Base-by-base conservation (phyloP, 1,140 invertebrate genomes). In the Trichonephila clavata region DNA sequence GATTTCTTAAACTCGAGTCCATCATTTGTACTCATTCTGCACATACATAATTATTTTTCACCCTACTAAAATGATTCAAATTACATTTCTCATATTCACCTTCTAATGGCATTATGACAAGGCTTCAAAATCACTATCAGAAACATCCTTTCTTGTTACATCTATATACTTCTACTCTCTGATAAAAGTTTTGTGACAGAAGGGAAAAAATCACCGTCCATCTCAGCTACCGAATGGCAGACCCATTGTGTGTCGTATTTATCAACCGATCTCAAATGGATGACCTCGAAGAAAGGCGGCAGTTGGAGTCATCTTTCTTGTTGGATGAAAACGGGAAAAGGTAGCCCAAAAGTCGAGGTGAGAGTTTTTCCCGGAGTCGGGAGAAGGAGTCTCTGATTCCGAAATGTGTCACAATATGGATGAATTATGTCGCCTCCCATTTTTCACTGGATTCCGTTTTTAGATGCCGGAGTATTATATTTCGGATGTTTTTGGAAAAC, bases 241-340 rank as follows among this genome's bases (percentile, higher is more conserved):
- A 20, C 71, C 32, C 71, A 77, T 77, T 77, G 71, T 77, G 71
- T 77, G 71, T 77, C 71, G 27, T 32, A 39, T 77, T 77, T 77
- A 27, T 77, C 71, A 77, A 77, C 71, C 16, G n/a, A 77, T 77
- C 71, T 39, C 71, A 39, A 77, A 77, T 77, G 32, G 71, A 77
- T 77, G 71, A 77, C 71, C 68, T 32, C 71, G 24, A 77, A 39
- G 71, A 77, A 39, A 77, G 18, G 71, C 18, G n/a, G 65, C 65
- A 68, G 65, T 13, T 2, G 24, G 10, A 27, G 24, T 77, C 71
- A 77, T 77, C 32, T 77, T 77, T 77, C 71, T 32, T 77, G 65
- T 68, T 21, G 7, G n/a, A 68, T 77, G 27, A 27, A 77, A 32
- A 14, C 61, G 21, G 61, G 61, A 20, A 63, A 63, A 63, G 61